phyloP scores from a whole-genome alignment of 2,113 vertebrate genomes.

The Corythornis cristatus region DNA sequence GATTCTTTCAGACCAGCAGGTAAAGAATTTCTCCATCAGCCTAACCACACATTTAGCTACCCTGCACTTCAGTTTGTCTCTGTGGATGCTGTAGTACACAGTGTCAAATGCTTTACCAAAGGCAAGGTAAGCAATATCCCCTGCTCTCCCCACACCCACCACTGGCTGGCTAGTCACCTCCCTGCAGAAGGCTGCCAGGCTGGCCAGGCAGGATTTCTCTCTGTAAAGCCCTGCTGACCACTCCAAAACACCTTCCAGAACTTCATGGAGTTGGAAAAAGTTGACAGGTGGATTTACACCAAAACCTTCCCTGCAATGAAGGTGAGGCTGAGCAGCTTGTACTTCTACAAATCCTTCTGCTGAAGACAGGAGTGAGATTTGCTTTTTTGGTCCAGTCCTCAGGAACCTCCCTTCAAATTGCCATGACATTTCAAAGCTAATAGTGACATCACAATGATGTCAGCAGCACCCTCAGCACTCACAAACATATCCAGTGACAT shows the following conservation, averaged over 20 bases:
- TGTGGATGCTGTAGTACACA: background rate
- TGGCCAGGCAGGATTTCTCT: background rate
- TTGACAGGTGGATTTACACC: background rate
- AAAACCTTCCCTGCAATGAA: background rate
- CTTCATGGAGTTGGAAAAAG: background rate
- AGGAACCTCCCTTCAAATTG: background rate
- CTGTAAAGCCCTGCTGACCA: background rate
- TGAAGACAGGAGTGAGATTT: background rate
- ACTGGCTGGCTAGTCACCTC: background rate
- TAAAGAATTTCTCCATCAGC: background rate
- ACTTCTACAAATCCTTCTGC: background rate
- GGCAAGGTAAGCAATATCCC: background rate
- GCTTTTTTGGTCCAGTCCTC: background rate
- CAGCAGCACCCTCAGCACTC: background rate
- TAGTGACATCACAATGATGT: background rate
- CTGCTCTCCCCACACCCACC: background rate
- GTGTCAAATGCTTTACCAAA: background rate
- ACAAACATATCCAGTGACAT: accelerated
- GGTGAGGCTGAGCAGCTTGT: background rate
- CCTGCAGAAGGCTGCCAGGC: background rate
- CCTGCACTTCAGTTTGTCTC: background rate
- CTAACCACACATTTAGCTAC: background rate
- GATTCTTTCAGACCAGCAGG: background rate
- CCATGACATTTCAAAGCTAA: background rate
- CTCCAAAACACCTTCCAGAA: background rate